Evolutionary conservation across 2,797 vertebrate genomes (phyloP), one percentile per base, ranked within the genome.

Genomic region (Rhinichthys osculus): DNA sequence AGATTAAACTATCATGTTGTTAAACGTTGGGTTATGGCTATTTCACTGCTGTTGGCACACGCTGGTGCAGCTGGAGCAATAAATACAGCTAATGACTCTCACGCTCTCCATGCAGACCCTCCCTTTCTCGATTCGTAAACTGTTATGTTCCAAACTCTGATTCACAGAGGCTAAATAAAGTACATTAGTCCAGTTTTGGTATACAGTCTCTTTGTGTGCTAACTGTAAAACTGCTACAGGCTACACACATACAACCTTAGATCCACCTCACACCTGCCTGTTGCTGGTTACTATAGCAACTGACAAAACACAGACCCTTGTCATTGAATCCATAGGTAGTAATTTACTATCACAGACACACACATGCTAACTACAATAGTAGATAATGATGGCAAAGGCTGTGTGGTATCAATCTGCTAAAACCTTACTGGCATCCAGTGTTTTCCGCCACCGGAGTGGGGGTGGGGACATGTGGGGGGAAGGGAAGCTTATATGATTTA

Each of bases 251-350:
- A 78, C 82, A 83, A 82, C 78, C 83, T 66, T 76, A 86, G 64
- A 86, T 87, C 70, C 69, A 88, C 79, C 87, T 87, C 84, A 85
- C 85, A 89, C 85, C 87, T 88, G 84, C 86, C 84, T 78, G 78
- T 87, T 86, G 76, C 78, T 78, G 88, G 89, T 90, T 88, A 81
- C 89, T 89, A 90, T 90, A 87, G 89, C 85, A 89, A 90, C 89
- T 87, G 83, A 88, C 83, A 89, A 84, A 84, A 87, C 17, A 62
- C 64, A 80, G 79, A 79, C 69, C 50, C 42, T 66, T 64, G 42
- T 84, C 76, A 59, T 47, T 64, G 66, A 82, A 89, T 82, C 88
- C 69, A 86, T 50, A 86, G 86, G 87, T 87, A 90, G 88, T 88
- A 88, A 89, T 84, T 85, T 87, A 86, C 81, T 79, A 83, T 64